Percentiles rank a stretch among this genome's conserved stretches.
phyloP scores from a whole-genome alignment of 2,113 vertebrate species.

The Ovibos moschatus region DNA sequence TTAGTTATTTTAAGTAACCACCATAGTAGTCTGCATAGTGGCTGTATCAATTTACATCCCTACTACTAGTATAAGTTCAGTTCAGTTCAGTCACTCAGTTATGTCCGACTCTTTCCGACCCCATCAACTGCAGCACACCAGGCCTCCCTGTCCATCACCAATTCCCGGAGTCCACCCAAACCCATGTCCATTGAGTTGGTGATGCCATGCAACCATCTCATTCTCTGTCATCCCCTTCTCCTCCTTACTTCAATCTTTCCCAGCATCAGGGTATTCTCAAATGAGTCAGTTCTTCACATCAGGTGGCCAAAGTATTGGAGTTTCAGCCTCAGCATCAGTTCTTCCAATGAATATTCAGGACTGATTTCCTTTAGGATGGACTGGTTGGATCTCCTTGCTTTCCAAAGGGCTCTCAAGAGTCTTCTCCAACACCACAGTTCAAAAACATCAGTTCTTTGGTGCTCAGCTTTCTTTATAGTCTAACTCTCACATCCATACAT shows the following conservation, averaged over 20 bases:
- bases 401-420: not conserved
- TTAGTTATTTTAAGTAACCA: not conserved
- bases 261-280: not conserved
- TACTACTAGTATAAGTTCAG: not conserved
- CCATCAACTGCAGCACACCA: rapidly evolving
- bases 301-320: not conserved
- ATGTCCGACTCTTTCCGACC: rapidly evolving
- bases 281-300: not conserved
- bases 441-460: not conserved
- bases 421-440: not conserved
- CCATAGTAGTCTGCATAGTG: not conserved
- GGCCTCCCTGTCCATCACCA: not conserved
- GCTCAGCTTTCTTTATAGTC: not conserved
- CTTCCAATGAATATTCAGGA: not conserved
- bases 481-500: not conserved
- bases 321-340: not conserved
- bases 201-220: not conserved
- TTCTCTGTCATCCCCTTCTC: not conserved
- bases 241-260: rapidly evolving
- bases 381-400: not conserved
- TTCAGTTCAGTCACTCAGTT: not conserved
- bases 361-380: not conserved
- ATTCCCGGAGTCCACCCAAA: not conserved
- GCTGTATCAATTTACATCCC: not conserved
- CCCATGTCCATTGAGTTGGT: not conserved